phyloP scores from a whole-genome alignment of 2,888 invertebrate species.

The Tethea ocularis region DNA sequence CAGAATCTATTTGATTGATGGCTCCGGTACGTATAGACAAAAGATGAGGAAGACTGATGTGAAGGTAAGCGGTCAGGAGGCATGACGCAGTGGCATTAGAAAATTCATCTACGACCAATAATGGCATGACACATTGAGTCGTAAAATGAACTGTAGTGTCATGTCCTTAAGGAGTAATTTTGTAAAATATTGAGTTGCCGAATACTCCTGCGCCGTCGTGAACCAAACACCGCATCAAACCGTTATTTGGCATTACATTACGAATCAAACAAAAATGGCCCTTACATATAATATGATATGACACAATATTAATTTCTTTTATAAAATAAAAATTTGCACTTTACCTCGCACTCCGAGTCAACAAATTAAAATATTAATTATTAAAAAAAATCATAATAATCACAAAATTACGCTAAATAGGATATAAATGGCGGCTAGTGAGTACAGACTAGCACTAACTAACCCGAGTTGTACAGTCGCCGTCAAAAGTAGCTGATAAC shows the following conservation, averaged over 20 bases:
- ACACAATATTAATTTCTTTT: slow-evolving; percentile 47
- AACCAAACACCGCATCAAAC: slow-evolving; percentile 17
- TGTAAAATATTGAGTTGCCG: too few relatives aligned
- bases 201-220: not conserved
- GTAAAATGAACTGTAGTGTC: not conserved
- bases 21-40: slow-evolving; percentile 16
- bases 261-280: slow-evolving; percentile 36
- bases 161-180: not conserved
- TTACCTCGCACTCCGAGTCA: slow-evolving; percentile 52
- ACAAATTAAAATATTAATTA: slow-evolving; percentile 44
- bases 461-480: slow-evolving; percentile 26
- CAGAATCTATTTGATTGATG: not conserved
- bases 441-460: slow-evolving; percentile 43
- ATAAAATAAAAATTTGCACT: slow-evolving; percentile 48
- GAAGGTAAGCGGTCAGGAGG: slow-evolving; percentile 31
- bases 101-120: too few relatives aligned
- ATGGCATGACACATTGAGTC: not conserved
- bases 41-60: slow-evolving; percentile 27
- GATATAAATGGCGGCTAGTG: slow-evolving; percentile 30
- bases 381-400: slow-evolving; percentile 19
- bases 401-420: slow-evolving; percentile 50
- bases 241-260: slow-evolving; percentile 48
- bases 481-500: too few relatives aligned
- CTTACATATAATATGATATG: slow-evolving; percentile 55
- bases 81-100: slow-evolving; percentile 18